These are phyloP conservation scores for Ochotona princeps DNA, from an alignment of 2,113 vertebrate genomes.

Conservation along the genomic window DNA sequence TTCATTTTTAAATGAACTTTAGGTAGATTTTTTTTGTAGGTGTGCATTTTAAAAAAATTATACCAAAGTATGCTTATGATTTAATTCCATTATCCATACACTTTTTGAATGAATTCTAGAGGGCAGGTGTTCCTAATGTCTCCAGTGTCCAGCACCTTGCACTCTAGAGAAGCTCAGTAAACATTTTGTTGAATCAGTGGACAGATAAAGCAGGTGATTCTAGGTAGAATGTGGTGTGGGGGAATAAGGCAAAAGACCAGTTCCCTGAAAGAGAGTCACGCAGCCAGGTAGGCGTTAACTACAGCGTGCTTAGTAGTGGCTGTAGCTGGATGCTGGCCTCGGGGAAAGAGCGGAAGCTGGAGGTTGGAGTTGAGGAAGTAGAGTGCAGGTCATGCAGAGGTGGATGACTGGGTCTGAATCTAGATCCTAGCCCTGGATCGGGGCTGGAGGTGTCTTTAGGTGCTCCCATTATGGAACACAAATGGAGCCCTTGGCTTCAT, in stretches of 20 bases:
- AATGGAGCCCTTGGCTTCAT: neutral
- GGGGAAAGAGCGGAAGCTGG: fast-evolving
- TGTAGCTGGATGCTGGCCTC: neutral
- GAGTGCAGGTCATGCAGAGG: fast-evolving
- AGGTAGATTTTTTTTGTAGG: no score
- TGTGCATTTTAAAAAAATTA: no score
- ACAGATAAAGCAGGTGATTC: neutral
- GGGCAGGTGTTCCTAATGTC: fast-evolving
- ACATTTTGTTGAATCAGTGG: no score
- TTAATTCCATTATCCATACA: no score
- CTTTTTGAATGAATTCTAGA: no score
- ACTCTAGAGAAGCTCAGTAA: neutral
- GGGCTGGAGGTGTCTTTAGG: neutral
- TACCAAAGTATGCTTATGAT: no score
- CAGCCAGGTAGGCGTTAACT: neutral
- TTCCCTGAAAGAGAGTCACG: neutral
- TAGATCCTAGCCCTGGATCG: neutral
- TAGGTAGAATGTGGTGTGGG: neutral
- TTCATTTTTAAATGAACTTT: no score
- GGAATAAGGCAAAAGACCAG: neutral
- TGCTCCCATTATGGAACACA: neutral
- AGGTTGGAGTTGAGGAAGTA: fast-evolving
- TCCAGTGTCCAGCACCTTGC: neutral
- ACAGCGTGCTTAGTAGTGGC: neutral
- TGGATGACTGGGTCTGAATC: neutral